A percentile compares a stretch with the other conserved stretches of the same genome.
Evolutionary conservation across 35 echinoderm and acorn worm species (phyloP).

Genomic region (Chiridota heheva): DNA sequence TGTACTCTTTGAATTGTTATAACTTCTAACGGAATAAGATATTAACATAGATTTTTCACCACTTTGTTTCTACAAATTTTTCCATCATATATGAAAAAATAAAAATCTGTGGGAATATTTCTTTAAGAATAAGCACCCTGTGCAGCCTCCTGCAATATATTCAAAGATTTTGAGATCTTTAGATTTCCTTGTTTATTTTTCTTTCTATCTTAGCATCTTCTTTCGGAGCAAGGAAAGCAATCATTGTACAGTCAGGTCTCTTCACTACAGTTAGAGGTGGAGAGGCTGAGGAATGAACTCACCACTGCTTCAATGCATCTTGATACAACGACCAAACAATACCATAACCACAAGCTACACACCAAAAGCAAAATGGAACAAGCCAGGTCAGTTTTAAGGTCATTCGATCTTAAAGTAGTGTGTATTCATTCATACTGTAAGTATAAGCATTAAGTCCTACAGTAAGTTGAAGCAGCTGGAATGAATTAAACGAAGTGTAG

Average conservation of each 20-base stretch:
- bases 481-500: too few species aligned
- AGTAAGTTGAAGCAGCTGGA: too few species aligned
- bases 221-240: slow-evolving; percentile 80
- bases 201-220: slow-evolving; percentile 52
- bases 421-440: background rate
- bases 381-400: slow-evolving; percentile 60
- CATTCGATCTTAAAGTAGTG: background rate
- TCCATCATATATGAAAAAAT: too few species aligned
- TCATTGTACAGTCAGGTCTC: slow-evolving; percentile 57
- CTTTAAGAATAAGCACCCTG: too few species aligned
- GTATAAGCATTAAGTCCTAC: too few species aligned
- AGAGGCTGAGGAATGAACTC: slow-evolving; percentile 67
- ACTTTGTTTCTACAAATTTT: too few species aligned
- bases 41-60: too few species aligned
- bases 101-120: too few species aligned
- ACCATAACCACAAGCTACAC: slow-evolving; percentile 80
- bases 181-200: background rate
- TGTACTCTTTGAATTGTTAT: too few species aligned
- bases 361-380: slow-evolving; percentile 83
- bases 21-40: too few species aligned
- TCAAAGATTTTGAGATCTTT: too few species aligned
- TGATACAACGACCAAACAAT: slow-evolving; percentile 71
- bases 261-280: slow-evolving; percentile 59
- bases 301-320: slow-evolving; percentile 57
- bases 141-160: too few species aligned